A percentile compares a stretch with the other conserved stretches of the same genome.
phyloP scores from a whole-genome alignment of 1,140 invertebrate species.

The Parapsyche elsis region DNA sequence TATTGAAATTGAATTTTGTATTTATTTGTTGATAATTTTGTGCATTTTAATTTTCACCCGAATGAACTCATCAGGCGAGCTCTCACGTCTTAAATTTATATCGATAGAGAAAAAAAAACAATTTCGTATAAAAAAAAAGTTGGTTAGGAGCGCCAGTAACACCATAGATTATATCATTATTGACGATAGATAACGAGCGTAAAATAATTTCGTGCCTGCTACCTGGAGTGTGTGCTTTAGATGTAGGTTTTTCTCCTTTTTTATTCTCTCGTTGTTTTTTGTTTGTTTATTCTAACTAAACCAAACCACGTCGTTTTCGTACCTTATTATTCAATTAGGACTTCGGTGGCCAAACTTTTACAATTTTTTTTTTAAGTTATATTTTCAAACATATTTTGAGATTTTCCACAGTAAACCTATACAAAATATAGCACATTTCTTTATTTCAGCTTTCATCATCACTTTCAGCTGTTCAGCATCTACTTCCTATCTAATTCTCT shows the following conservation, averaged over 20 bases:
- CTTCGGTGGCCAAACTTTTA: conserved; percentile 27
- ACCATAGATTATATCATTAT: conserved; percentile 56
- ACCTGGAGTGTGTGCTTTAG: conserved; percentile 37
- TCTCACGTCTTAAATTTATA: conserved; percentile 32
- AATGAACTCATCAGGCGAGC: conserved; percentile 38
- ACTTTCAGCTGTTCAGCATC: too few relatives aligned
- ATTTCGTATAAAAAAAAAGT: conserved; percentile 10
- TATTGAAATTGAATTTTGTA: neutral
- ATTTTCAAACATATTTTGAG: too few relatives aligned
- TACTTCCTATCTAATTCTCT: too few relatives aligned
- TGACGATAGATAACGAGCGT: conserved; percentile 52
- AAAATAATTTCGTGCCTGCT: conserved; percentile 48
- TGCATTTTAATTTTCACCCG: conserved; percentile 5
- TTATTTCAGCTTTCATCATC: too few relatives aligned
- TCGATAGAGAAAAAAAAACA: neutral
- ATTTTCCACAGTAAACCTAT: too few relatives aligned
- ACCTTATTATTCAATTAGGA: conserved; percentile 48
- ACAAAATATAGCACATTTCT: too few relatives aligned
- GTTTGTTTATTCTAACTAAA: conserved; percentile 28
- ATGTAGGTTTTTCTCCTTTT: conserved; percentile 44
- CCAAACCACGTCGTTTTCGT: conserved; percentile 37
- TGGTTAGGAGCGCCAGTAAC: conserved; percentile 22
- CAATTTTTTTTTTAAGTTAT: too few relatives aligned
- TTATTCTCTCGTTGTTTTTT: neutral
- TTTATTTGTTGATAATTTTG: conserved; percentile 7